A percentile compares a stretch with the other conserved stretches of the same genome.
Evolutionary conservation across 2,888 invertebrate species (phyloP).

Genomic region (Eupithecia insigniata): DNA sequence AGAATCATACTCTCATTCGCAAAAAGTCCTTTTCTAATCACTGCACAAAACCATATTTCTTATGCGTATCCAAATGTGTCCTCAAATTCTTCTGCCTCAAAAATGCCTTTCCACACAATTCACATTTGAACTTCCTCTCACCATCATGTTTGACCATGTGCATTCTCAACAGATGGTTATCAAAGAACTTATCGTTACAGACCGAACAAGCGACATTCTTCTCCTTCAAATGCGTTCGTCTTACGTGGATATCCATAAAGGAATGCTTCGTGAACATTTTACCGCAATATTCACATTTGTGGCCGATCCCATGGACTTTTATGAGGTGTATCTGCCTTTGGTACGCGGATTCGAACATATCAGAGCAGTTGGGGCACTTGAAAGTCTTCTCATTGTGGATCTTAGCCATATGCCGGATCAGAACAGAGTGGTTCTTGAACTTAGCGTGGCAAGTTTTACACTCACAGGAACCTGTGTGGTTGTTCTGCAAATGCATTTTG

Average conservation of each 20-base stretch:
- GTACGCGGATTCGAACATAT: constrained; percentile 79
- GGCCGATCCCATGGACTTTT: constrained; percentile 74
- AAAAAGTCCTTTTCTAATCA: neutral
- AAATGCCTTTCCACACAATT: constrained; percentile 84
- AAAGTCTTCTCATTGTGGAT: constrained; percentile 71
- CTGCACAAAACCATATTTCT: constrained; percentile 69
- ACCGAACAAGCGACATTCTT: constrained; percentile 74
- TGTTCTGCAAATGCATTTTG: constrained; percentile 68
- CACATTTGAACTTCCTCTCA: constrained; percentile 82
- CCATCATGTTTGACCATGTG: constrained; percentile 84
- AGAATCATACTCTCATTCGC: neutral
- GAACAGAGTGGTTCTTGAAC: constrained; percentile 71
- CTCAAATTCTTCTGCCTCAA: constrained; percentile 84
- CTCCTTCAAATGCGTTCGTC: constrained; percentile 77
- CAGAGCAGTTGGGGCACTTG: constrained; percentile 73
- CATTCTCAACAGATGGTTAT: constrained; percentile 69
- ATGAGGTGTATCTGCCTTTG: constrained; percentile 82
- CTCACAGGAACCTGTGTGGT: constrained; percentile 68
- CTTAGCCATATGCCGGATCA: constrained; percentile 72
- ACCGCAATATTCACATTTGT: constrained; percentile 71
- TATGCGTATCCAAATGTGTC: constrained; percentile 82
- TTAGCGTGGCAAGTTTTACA: constrained; percentile 69
- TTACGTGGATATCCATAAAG: constrained; percentile 75
- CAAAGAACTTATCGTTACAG: constrained; percentile 74
- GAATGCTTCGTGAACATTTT: constrained; percentile 78